These are phyloP conservation scores for Bungarus multicinctus DNA, from an alignment of 2,113 vertebrate genomes.

Conservation along the genomic window DNA sequence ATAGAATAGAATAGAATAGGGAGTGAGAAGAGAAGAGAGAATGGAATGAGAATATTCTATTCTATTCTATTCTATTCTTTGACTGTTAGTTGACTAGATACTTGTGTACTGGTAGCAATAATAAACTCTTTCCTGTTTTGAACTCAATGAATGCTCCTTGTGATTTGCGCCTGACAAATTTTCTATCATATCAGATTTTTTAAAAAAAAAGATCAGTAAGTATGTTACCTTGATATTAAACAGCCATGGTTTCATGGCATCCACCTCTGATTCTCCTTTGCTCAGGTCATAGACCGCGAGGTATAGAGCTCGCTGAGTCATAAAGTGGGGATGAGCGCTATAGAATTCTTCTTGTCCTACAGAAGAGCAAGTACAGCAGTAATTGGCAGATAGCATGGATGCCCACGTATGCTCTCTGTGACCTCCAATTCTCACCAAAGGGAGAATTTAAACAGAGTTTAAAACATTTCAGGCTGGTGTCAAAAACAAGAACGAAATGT, in stretches of 20 bases:
- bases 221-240: conserved; percentile 91
- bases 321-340: conserved; percentile 88
- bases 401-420: neutral
- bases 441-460: neutral
- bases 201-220: neutral
- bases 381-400: neutral
- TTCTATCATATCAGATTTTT: neutral
- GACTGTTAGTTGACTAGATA: too few species aligned
- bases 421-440: conserved; percentile 3
- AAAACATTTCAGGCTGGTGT: neutral
- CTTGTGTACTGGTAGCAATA: too few species aligned
- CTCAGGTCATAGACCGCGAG: conserved; percentile 92
- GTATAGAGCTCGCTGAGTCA: conserved; percentile 89
- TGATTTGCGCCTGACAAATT: neutral
- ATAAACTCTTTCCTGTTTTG: too few species aligned
- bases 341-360: conserved; percentile 89
- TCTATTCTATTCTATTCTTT: too few species aligned
- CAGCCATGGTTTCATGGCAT: conserved; percentile 93
- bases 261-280: conserved; percentile 85
- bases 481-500: neutral
- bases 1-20: too few species aligned
- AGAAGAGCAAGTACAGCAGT: conserved; percentile 3
- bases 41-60: too few species aligned
- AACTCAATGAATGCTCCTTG: neutral
- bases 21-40: too few species aligned